A percentile compares a stretch with the other conserved stretches of the same genome.
Conservation (phyloP, 1,140 invertebrate species). For the Tetramorium simillimum region DNA sequence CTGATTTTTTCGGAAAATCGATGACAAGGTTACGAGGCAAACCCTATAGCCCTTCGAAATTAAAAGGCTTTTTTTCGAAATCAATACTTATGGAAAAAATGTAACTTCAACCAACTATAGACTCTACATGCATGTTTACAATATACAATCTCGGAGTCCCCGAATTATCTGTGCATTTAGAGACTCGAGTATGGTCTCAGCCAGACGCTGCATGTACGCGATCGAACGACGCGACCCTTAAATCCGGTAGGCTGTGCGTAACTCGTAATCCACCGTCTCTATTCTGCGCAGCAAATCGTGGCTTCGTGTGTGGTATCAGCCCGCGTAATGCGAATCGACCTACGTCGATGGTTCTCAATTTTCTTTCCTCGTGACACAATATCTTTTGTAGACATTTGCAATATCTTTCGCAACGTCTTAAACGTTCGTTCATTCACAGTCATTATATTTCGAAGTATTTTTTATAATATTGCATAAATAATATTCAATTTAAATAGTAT, state of each 20-base stretch:
- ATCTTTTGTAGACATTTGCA: no score
- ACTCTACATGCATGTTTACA: neutral
- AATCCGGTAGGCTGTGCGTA: conserved; percentile 75
- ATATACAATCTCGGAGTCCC: neutral
- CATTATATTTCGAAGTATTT: neutral
- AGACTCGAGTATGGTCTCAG: neutral
- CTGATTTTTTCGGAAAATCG: neutral
- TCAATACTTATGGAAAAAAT: neutral
- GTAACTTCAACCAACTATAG: neutral
- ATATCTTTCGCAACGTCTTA: neutral
- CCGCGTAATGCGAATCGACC: conserved; percentile 66
- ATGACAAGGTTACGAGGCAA: neutral
- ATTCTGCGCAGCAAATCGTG: conserved; percentile 66
- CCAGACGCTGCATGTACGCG: conserved; percentile 7
- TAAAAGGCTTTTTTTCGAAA: neutral
- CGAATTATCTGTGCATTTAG: neutral
- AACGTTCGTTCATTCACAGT: neutral
- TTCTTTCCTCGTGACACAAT: neutral
- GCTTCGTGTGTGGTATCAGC: conserved; percentile 71
- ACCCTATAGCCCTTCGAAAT: neutral
- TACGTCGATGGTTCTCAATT: conserved; percentile 49
- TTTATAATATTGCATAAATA: neutral
- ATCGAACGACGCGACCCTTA: conserved; percentile 57
- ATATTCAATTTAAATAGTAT: neutral
- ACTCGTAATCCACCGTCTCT: conserved; percentile 76